Evolutionary conservation across 2,888 invertebrate species (phyloP).

Genomic region (Rutpela maculata): DNA sequence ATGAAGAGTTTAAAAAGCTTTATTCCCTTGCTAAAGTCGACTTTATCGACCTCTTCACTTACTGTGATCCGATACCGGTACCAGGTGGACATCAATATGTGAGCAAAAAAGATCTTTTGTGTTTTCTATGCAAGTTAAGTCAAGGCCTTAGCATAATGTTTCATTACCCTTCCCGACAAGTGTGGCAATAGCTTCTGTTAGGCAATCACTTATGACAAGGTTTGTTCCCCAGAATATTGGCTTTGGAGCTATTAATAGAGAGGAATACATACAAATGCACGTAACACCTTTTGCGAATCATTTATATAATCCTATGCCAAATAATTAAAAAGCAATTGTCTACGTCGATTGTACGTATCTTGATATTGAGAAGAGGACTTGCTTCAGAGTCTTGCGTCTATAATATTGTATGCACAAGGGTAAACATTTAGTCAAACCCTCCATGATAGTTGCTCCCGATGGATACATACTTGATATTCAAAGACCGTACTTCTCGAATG

Average conservation of each 20-base stretch:
- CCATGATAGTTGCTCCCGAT: no score
- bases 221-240: constrained; percentile 43
- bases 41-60: constrained; percentile 31
- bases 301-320: constrained; percentile 28
- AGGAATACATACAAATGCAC: constrained; percentile 37
- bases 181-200: constrained; percentile 32
- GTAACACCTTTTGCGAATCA: constrained; percentile 24
- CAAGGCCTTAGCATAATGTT: constrained; percentile 18
- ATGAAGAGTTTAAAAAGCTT: constrained; percentile 7
- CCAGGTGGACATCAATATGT: no score
- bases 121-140: no score
- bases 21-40: not conserved
- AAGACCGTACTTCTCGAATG: no score
- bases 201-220: constrained; percentile 6
- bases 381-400: constrained; percentile 24
- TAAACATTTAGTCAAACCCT: no score
- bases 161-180: constrained; percentile 22
- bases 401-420: no score
- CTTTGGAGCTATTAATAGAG: constrained; percentile 36
- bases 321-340: constrained; percentile 27
- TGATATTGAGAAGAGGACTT: constrained; percentile 32
- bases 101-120: no score
- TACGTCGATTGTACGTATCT: constrained; percentile 25
- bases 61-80: no score
- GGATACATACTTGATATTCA: no score